Conservation (phyloP, 2,888 invertebrate genomes). For the Lacanobia oleracea region DNA sequence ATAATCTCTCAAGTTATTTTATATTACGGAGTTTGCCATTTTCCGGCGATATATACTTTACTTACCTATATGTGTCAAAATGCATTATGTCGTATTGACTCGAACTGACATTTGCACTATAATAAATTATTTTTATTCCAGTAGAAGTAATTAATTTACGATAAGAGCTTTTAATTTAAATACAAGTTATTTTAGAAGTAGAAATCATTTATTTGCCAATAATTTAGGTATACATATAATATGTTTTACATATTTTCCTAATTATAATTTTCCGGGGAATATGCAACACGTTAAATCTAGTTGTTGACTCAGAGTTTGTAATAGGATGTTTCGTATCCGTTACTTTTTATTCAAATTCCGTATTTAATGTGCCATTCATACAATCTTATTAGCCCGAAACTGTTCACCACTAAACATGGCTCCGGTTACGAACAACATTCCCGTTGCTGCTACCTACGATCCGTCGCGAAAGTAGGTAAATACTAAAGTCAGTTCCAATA, state of each 20-base stretch:
- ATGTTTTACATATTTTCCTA: background rate
- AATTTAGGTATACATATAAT: too few relatives aligned
- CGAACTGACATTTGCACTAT: too few relatives aligned
- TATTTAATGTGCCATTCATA: slow-evolving; percentile 33
- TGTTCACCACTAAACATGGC: background rate
- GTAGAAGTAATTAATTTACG: too few relatives aligned
- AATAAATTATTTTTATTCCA: too few relatives aligned
- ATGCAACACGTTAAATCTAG: background rate
- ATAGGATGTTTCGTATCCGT: background rate
- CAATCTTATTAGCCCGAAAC: slow-evolving; percentile 3
- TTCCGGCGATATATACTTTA: too few relatives aligned
- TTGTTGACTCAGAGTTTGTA: slow-evolving; percentile 10
- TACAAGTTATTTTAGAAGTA: too few relatives aligned
- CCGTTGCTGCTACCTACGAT: background rate
- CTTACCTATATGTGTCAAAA: too few relatives aligned
- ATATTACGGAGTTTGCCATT: too few relatives aligned
- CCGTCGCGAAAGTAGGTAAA: background rate
- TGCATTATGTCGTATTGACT: too few relatives aligned
- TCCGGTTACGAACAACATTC: slow-evolving; percentile 1
- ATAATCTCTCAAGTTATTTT: too few relatives aligned
- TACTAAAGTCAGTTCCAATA: background rate
- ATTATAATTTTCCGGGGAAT: background rate
- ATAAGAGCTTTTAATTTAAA: too few relatives aligned
- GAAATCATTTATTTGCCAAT: too few relatives aligned
- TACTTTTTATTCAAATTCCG: slow-evolving; percentile 25